Percentiles rank a stretch among this genome's conserved stretches.
Evolutionary conservation across 1,140 invertebrate species (phyloP).

Genomic region (Conus betulinus): DNA sequence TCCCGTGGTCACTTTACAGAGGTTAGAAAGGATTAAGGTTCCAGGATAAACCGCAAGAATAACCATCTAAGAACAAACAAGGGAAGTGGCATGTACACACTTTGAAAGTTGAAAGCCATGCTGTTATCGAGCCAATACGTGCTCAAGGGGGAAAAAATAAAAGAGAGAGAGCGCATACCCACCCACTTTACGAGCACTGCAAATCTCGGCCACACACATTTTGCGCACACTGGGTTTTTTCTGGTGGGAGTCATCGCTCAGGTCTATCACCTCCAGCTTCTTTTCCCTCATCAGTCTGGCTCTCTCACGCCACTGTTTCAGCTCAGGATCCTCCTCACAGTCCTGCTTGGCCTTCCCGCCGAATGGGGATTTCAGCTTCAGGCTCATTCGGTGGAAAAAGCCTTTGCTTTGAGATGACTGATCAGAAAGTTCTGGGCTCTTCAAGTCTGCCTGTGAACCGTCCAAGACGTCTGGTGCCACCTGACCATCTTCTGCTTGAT

Average conservation of each 20-base stretch:
- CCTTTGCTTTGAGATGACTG: slow-evolving; percentile 31
- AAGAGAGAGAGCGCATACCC: slow-evolving; percentile 4
- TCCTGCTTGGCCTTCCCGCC: slow-evolving; percentile 42
- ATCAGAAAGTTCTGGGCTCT: no score
- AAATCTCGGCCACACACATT: slow-evolving; percentile 54
- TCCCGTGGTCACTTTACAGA: no score
- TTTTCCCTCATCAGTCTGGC: slow-evolving; percentile 34
- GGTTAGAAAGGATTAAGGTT: no score
- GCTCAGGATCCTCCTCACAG: slow-evolving; percentile 40
- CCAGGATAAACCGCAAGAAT: neutral
- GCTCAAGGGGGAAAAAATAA: neutral
- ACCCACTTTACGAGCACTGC: slow-evolving; percentile 40
- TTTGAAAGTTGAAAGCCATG: no score
- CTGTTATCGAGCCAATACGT: no score
- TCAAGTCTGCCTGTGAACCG: neutral
- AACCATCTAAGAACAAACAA: neutral
- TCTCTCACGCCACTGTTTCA: slow-evolving; percentile 26
- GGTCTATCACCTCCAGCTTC: slow-evolving; percentile 61
- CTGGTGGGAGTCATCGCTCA: slow-evolving; percentile 50
- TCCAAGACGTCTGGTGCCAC: neutral
- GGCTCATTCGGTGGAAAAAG: slow-evolving; percentile 64
- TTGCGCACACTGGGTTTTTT: slow-evolving; percentile 48
- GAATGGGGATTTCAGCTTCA: slow-evolving; percentile 55
- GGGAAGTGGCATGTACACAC: neutral
- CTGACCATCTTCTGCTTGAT: neutral